Base-by-base conservation (phyloP, 1,140 invertebrate genomes). In the Chironomus tepperi region DNA sequence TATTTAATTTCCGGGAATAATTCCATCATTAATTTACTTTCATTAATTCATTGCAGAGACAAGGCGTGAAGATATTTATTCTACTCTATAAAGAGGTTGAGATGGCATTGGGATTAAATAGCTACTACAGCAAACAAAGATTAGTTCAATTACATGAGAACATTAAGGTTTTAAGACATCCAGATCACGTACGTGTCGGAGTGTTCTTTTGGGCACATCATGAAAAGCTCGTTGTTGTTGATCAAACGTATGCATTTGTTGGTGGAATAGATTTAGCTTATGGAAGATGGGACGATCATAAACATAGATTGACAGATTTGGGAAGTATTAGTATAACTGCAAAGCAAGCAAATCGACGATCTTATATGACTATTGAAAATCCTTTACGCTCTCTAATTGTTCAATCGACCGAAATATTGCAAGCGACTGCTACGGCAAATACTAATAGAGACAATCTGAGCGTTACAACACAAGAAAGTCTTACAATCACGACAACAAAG, bases 81-180 rank as follows among this genome's bases (percentile, higher is more conserved):
- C 84, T 99, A 79, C 85, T 99, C 34, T 99, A 98, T 83, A 98
- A 99, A 85, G 97, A 99, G 85, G 93, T 99, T 16, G 92, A 97
- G 83, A 85, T 98, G 80, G 97, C 97, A 6, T 84, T 99, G 16
- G 95, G 94, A 70, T 92, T 99, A 77, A 97, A 97, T 79, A 97
- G 95, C 83, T 92, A 90, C 77, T 98, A 98, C 81, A 97, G 94
- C 78, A 98, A 98, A 83, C 91, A 93, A 79, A 88, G 86, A 75
- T 84, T 99, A 21, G 88, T 89, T 47, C 85, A 86, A 74, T 85
- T 87, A 77, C 89, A 89, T 83, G 89, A 91, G 73, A 98, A 98
- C 81, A 97, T 98, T 74, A 97, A 96, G 88, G 95, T 96, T 42
- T 86, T 99, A 76, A 86, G 97, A 12, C 96, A 99, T 85, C 97